Conservation (phyloP, 2,797 vertebrate species). For the Miichthys miiuy region DNA sequence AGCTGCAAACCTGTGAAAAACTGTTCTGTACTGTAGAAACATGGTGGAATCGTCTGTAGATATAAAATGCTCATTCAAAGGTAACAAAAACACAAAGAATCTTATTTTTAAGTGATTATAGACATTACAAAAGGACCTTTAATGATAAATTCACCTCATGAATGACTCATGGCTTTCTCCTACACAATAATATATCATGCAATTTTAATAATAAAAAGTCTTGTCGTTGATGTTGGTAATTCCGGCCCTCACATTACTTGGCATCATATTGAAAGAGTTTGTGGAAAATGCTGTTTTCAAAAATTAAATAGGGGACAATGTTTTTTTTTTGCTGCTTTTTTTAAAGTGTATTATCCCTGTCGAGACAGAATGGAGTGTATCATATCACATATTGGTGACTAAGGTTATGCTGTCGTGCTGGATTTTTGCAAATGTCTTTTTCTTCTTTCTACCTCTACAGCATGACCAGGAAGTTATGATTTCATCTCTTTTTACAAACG, state of each 20-base stretch:
- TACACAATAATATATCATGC: too few relatives aligned
- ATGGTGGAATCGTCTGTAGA: too few relatives aligned
- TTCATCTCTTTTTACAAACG: background rate
- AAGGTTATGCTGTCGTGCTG: background rate
- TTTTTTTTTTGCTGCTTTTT: background rate
- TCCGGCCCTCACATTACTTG: background rate
- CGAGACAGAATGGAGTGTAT: slow-evolving; percentile 8
- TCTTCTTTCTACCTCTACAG: background rate
- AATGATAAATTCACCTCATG: too few relatives aligned
- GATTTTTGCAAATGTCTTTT: slow-evolving; percentile 4
- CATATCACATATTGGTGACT: background rate
- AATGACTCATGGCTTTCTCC: too few relatives aligned
- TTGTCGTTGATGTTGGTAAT: background rate
- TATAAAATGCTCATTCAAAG: too few relatives aligned
- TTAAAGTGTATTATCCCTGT: background rate
- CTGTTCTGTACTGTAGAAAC: too few relatives aligned
- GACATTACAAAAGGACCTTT: too few relatives aligned
- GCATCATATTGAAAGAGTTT: background rate
- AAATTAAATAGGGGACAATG: background rate
- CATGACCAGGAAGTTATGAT: background rate
- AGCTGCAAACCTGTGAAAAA: too few relatives aligned
- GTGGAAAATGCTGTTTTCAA: background rate
- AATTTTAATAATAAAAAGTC: background rate
- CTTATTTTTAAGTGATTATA: too few relatives aligned
- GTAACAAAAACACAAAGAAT: too few relatives aligned